A percentile compares a stretch with the other conserved stretches of the same genome.
Evolutionary conservation across 2,888 invertebrate genomes (phyloP).

Genomic region (Polymixis lichenea): DNA sequence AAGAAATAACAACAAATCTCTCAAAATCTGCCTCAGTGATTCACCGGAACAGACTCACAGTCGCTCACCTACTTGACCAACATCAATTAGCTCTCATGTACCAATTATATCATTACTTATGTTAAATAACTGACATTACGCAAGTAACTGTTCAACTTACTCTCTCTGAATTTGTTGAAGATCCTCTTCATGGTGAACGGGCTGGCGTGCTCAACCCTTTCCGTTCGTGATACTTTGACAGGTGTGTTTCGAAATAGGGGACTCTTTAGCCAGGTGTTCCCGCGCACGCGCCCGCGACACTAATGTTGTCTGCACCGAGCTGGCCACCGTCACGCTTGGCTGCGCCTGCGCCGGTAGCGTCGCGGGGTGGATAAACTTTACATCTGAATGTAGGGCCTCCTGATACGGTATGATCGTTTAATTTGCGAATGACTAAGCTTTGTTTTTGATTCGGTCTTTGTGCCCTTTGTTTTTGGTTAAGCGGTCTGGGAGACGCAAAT

Average conservation of each 20-base stretch:
- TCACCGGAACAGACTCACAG: slow-evolving; percentile 47
- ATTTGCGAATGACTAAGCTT: slow-evolving; percentile 65
- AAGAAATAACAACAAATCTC: slow-evolving; percentile 20
- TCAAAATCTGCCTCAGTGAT: neutral
- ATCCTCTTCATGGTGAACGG: slow-evolving; percentile 81
- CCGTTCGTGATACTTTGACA: slow-evolving; percentile 14
- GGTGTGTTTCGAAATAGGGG: slow-evolving; percentile 23
- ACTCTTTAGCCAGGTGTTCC: slow-evolving; percentile 70
- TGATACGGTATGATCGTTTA: slow-evolving; percentile 62
- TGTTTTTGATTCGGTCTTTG: slow-evolving; percentile 45
- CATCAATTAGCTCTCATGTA: slow-evolving; percentile 48
- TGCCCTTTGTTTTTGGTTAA: slow-evolving; percentile 39
- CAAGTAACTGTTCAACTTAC: slow-evolving; percentile 75
- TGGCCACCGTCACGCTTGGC: slow-evolving; percentile 78
- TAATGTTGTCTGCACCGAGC: slow-evolving; percentile 75
- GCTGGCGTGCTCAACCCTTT: slow-evolving; percentile 9
- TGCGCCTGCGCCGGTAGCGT: slow-evolving; percentile 75
- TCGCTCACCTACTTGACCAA: slow-evolving; percentile 34
- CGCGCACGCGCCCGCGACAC: slow-evolving; percentile 79
- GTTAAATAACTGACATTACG: slow-evolving; percentile 47
- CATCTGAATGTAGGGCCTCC: slow-evolving; percentile 64
- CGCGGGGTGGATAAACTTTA: slow-evolving; percentile 84
- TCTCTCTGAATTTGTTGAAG: slow-evolving; percentile 80
- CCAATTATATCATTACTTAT: slow-evolving; percentile 50
- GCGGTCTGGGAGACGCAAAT: neutral